Evolutionary conservation across 2,797 vertebrate species (phyloP), one percentile per base, ranked within the genome.

Genomic region (Ataeniobius toweri): DNA sequence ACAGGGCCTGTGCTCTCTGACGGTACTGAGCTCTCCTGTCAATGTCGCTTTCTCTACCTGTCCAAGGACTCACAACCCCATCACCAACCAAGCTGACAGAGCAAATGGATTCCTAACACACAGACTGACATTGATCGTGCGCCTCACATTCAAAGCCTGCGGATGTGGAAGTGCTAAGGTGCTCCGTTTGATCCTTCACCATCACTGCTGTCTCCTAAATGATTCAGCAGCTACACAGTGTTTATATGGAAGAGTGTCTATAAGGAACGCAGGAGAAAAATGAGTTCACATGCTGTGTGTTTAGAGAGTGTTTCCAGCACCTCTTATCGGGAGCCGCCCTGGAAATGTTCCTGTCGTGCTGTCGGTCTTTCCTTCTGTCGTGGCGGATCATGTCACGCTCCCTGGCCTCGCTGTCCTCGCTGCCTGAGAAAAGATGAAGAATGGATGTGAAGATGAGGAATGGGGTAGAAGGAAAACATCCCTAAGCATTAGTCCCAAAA

Each of bases 321-420:
- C 98, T 98, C 94, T 99, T 99, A 93, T 99, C 98, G 65, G 97
- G 98, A 73, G 98, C 98, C 58, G 98, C 97, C 83, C 97, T 95
- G 91, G 97, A 97, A 87, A 99, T 97, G 92, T 99, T 99, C 74
- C 97, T 95, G 91, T 99, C 97, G 24, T 99, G 98, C 92, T 99
- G 97, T 73, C 98, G 95, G 85, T 98, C 97, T 93, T 98, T 99
- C 89, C 97, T 95, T 78, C 97, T 95, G 84, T 98, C 98, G 8
- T 98, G 97, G 83, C 98, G 96, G 88, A 99, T 99, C 93, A 99
- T 96, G 10, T 99, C 98, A 83, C 98, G 96, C 88, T 99, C 97
- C 85, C 97, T 95, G 77, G 94, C 96, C 94, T 99, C 98, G 2
- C 93, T 78, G 82, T 99, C 98, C 83, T 99, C 98, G 86, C 95